Evolutionary conservation across 2,888 invertebrate species (phyloP).

Genomic region (Conistra vaccinii): DNA sequence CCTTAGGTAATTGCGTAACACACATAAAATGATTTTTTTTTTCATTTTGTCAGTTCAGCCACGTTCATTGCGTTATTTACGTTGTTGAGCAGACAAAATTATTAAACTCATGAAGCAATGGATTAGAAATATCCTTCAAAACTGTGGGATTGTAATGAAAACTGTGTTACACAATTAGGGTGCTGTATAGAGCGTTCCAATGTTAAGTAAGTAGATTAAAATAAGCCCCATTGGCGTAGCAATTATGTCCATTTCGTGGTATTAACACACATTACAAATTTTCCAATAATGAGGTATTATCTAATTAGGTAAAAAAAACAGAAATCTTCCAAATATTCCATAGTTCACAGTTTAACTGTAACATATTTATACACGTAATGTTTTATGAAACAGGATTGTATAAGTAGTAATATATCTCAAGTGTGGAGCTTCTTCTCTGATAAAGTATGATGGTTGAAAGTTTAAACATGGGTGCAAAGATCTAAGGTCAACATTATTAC

Average conservation of each 20-base stretch:
- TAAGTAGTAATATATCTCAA: constrained; percentile 13
- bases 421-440: constrained; percentile 14
- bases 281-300: neutral
- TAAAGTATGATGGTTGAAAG: constrained; percentile 3
- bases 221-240: neutral
- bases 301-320: neutral
- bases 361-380: constrained; percentile 32
- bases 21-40: neutral
- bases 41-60: neutral
- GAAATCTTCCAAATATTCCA: neutral
- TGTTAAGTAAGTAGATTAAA: neutral
- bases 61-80: neutral
- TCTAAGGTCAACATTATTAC: neutral
- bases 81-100: neutral
- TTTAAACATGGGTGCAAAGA: neutral
- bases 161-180: neutral
- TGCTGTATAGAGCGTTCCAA: neutral
- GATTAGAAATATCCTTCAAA: neutral
- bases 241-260: neutral
- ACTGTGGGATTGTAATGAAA: neutral
- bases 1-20: no score
- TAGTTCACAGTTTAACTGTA: constrained; percentile 1
- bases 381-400: constrained; percentile 28
- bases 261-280: neutral
- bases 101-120: neutral